A percentile compares a stretch with the other conserved stretches of the same genome.
phyloP scores from a whole-genome alignment of 2,113 vertebrate species.

The Anolis sagrei region DNA sequence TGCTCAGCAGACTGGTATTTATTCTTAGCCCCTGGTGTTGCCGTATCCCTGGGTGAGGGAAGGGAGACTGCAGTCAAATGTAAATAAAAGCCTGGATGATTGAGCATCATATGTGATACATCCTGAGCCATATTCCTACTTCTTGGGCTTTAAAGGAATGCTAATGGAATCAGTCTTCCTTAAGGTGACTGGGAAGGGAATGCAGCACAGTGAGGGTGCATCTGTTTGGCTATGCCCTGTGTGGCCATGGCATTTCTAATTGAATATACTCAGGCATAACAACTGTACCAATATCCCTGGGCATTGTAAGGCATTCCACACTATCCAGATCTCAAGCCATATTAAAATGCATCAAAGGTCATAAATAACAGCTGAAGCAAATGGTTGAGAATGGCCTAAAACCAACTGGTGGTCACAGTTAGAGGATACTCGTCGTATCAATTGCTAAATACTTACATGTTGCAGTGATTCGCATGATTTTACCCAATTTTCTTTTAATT shows the following conservation, averaged over 20 bases:
- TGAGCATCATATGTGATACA: not conserved
- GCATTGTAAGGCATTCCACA: not conserved
- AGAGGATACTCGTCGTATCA: too few species aligned
- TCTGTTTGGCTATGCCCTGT: too few species aligned
- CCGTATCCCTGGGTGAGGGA: not conserved
- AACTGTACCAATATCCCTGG: not conserved
- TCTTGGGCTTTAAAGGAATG: not conserved
- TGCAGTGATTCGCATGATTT: too few species aligned
- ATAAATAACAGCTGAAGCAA: fast-evolving
- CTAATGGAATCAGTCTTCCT: not conserved
- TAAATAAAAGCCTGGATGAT: slow-evolving; percentile 22
- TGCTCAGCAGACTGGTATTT: slow-evolving; percentile 4
- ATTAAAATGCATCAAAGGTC: fast-evolving
- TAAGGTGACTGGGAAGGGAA: not conserved
- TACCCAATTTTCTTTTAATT: not conserved
- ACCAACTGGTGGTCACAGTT: too few species aligned
- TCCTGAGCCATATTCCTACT: slow-evolving; percentile 23
- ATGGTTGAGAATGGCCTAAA: too few species aligned
- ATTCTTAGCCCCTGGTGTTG: slow-evolving; percentile 36
- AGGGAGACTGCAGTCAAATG: slow-evolving; percentile 15
- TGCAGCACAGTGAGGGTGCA: too few species aligned
- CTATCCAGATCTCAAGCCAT: not conserved
- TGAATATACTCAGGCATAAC: not conserved
- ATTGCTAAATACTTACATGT: too few species aligned
- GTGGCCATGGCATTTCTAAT: too few species aligned